Conservation (phyloP, 2,888 invertebrate genomes). For the Noctua janthe region DNA sequence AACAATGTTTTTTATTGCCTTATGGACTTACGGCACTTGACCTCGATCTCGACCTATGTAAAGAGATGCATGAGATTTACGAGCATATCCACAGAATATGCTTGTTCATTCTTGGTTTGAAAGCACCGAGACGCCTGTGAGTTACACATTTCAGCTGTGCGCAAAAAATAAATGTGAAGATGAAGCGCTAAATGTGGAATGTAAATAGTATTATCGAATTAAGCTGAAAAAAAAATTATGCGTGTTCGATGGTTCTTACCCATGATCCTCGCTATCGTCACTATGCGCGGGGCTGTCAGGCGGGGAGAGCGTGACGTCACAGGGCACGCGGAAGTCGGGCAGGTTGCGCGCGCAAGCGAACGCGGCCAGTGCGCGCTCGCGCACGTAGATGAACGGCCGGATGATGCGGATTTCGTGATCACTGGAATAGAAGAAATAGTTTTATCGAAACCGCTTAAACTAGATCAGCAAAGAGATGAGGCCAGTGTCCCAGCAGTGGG, state of each 20-base stretch:
- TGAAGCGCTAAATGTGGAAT: neutral
- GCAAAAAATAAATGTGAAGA: neutral
- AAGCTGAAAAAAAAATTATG: neutral
- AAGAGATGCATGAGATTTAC: neutral
- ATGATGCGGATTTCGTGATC: constrained; percentile 95
- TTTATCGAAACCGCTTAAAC: neutral
- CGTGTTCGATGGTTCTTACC: constrained; percentile 58
- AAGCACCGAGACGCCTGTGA: neutral
- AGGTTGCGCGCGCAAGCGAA: constrained; percentile 94
- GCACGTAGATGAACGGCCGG: constrained; percentile 96
- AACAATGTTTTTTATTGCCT: neutral
- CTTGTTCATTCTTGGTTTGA: neutral
- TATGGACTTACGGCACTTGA: neutral
- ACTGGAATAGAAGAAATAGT: constrained; percentile 81
- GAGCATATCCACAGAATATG: neutral
- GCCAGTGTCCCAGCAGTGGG: neutral
- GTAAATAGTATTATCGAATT: neutral
- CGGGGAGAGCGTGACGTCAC: constrained; percentile 64
- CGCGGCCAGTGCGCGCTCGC: constrained; percentile 93
- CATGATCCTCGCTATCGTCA: constrained; percentile 68
- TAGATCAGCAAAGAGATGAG: neutral
- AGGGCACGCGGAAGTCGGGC: constrained; percentile 91
- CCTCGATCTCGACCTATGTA: neutral
- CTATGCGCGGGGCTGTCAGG: constrained; percentile 68
- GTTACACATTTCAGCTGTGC: neutral